Evolutionary conservation across 2,113 vertebrate species (phyloP).

Genomic region (Microtus oregoni): DNA sequence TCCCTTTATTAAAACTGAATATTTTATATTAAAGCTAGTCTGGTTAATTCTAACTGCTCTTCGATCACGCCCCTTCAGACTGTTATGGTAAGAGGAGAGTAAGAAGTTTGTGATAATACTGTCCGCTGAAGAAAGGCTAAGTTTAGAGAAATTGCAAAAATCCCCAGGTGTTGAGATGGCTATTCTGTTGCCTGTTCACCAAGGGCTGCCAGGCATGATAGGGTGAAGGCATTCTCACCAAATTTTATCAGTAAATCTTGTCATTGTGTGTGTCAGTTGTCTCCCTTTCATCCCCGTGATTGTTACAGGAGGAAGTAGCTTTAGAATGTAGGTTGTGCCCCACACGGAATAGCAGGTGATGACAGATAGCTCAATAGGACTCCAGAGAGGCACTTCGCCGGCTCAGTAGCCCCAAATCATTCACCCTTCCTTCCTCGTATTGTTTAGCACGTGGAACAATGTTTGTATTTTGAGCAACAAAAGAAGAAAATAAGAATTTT

Average conservation of each 20-base stretch:
- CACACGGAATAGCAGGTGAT: background rate
- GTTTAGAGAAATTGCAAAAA: background rate
- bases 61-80: too few relatives aligned
- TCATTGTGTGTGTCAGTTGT: background rate
- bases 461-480: background rate
- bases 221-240: background rate
- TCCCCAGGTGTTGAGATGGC: background rate
- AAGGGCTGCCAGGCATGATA: background rate
- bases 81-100: background rate
- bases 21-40: too few relatives aligned
- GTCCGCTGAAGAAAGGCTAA: background rate
- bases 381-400: background rate
- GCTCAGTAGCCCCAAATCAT: background rate
- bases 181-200: background rate
- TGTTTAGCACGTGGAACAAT: background rate
- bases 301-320: background rate
- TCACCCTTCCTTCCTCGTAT: background rate
- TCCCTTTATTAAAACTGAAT: too few relatives aligned
- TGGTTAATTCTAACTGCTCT: too few relatives aligned
- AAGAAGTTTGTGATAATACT: background rate
- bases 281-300: background rate
- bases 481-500: background rate
- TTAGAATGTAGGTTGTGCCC: background rate
- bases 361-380: background rate
- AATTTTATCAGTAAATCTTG: slow-evolving; percentile 12